Conservation (phyloP, 2,113 vertebrate species). For the Cynopterus brachyotis region DNA sequence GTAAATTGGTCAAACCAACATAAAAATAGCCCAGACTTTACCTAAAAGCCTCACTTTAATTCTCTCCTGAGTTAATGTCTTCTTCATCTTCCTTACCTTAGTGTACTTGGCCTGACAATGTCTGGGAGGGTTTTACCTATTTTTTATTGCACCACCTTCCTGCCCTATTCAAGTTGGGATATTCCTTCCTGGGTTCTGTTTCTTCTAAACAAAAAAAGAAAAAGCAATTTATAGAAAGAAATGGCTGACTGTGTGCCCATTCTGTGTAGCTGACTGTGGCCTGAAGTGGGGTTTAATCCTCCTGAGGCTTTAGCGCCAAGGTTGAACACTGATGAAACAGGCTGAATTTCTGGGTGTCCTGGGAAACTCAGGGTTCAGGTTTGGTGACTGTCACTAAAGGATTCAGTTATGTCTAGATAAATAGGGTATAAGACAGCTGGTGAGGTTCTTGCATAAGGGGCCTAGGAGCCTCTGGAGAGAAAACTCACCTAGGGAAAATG, state of each 20-base stretch:
- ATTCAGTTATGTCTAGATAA: neutral
- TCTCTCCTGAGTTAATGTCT: neutral
- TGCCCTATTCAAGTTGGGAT: neutral
- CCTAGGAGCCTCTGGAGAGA: neutral
- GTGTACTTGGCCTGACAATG: neutral
- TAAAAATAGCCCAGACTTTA: neutral
- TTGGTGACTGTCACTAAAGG: neutral
- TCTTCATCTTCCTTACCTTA: neutral
- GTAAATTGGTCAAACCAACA: neutral
- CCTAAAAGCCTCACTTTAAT: neutral
- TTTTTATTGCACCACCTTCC: neutral
- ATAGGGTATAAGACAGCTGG: neutral
- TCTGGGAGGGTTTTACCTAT: neutral
- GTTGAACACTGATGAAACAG: neutral
- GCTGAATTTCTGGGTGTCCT: neutral
- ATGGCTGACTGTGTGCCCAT: neutral
- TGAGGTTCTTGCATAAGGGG: neutral
- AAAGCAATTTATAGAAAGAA: neutral
- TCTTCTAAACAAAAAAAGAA: constrained; percentile 28
- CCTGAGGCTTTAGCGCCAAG: neutral
- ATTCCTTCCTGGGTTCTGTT: neutral
- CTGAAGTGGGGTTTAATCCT: neutral
- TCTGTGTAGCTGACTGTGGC: neutral
- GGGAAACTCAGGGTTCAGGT: neutral
- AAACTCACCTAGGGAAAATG: neutral